Evolutionary conservation across 2,797 vertebrate genomes (phyloP).

Genomic region (Leptatherina wallacei): DNA sequence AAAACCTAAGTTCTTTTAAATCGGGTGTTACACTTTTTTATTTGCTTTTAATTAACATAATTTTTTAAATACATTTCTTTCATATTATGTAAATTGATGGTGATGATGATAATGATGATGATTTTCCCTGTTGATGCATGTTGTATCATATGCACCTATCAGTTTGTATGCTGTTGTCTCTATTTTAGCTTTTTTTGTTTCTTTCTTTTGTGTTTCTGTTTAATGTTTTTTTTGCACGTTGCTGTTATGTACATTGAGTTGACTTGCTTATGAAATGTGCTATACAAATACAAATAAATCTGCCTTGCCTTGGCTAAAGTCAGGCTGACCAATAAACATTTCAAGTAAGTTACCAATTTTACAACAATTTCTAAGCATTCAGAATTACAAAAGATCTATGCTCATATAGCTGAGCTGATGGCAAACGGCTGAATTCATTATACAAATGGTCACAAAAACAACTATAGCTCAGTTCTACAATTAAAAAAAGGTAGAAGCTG

Average conservation of each 20-base stretch:
- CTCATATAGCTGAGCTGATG: neutral
- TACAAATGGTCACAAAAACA: neutral
- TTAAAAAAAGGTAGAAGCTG: neutral
- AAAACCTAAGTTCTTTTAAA: too few relatives aligned
- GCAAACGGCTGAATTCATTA: neutral
- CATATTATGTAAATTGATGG: too few relatives aligned
- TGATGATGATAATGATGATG: too few relatives aligned
- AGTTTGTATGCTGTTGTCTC: too few relatives aligned
- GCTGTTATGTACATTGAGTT: neutral
- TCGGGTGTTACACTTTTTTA: too few relatives aligned
- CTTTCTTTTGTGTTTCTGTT: too few relatives aligned
- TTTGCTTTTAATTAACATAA: too few relatives aligned
- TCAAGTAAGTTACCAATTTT: neutral
- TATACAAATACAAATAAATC: too few relatives aligned
- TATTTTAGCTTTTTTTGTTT: neutral
- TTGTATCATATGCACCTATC: too few relatives aligned
- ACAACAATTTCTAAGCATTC: neutral
- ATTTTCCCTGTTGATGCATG: too few relatives aligned
- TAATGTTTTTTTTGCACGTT: neutral
- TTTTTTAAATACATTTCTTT: too few relatives aligned
- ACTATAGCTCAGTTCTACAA: neutral
- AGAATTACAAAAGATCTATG: neutral
- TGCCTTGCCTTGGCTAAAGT: neutral
- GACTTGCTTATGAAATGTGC: too few relatives aligned
- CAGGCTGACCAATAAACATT: neutral